These are phyloP conservation scores for Tachycineta bicolor DNA, from an alignment of 2,113 vertebrate species.

Conservation along the genomic window DNA sequence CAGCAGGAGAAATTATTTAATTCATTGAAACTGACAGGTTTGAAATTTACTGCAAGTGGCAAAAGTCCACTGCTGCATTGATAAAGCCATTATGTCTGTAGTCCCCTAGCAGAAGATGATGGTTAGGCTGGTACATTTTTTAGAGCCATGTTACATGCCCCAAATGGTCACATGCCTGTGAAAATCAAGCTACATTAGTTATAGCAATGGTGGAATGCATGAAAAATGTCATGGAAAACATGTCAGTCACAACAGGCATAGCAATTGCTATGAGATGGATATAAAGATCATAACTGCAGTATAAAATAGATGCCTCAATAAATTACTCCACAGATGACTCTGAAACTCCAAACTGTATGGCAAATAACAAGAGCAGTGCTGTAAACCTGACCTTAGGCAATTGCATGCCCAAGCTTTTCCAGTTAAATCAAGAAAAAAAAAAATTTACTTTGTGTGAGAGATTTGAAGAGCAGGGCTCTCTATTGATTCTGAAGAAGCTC, in stretches of 20 bases:
- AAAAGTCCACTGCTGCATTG: not conserved
- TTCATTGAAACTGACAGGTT: not conserved
- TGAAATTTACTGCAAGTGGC: conserved; percentile 12
- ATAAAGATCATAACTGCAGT: not conserved
- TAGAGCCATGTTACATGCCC: not conserved
- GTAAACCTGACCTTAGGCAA: not conserved
- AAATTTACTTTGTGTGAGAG: not conserved
- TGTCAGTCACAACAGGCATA: not conserved
- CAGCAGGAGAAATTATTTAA: not conserved
- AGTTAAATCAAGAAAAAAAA: not conserved
- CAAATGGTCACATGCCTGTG: not conserved
- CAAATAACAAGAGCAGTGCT: not conserved
- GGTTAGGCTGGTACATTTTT: not conserved
- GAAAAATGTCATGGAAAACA: conserved; percentile 6
- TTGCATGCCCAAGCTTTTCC: not conserved
- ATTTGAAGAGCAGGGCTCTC: not conserved
- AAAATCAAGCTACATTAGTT: conserved; percentile 2
- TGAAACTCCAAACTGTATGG: not conserved
- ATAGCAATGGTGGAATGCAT: not conserved
- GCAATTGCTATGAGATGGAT: not conserved
- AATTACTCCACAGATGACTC: not conserved
- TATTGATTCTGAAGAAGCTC: not conserved
- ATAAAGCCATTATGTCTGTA: not conserved
- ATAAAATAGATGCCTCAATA: not conserved
- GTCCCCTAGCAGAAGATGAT: not conserved